A percentile compares a stretch with the other conserved stretches of the same genome.
These are phyloP conservation scores for Sphyrna mokarran DNA, from an alignment of 2,113 vertebrate genomes.

Conservation along the genomic window DNA sequence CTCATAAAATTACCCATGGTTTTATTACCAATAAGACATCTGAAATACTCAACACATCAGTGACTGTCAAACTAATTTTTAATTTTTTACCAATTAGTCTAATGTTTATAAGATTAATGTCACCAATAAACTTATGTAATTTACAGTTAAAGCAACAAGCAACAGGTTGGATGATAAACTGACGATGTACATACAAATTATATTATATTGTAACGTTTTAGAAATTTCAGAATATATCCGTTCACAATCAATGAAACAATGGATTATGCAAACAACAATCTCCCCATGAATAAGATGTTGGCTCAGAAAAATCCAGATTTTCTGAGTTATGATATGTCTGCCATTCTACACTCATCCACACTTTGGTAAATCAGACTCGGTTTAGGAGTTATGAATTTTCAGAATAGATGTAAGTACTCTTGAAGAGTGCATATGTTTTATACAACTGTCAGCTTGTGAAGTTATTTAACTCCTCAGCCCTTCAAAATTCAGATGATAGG, in stretches of 20 bases:
- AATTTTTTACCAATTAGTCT: not conserved
- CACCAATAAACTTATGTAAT: not conserved
- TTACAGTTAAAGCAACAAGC: not conserved
- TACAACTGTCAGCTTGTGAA: too few species aligned
- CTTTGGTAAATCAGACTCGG: too few species aligned
- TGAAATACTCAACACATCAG: not conserved
- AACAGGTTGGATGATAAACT: not conserved
- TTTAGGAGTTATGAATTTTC: too few species aligned
- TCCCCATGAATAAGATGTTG: not conserved
- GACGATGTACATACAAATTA: not conserved
- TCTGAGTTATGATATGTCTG: too few species aligned
- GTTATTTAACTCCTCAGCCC: too few species aligned
- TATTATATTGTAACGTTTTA: not conserved
- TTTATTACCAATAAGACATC: not conserved
- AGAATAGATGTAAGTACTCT: too few species aligned
- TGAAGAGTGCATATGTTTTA: too few species aligned
- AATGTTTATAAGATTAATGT: not conserved
- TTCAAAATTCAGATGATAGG: too few species aligned
- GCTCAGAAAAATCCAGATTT: not conserved
- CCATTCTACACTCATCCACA: too few species aligned
- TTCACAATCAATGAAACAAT: not conserved
- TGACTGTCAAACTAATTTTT: not conserved
- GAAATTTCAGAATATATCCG: not conserved
- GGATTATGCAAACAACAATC: not conserved
- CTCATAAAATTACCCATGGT: not conserved